phyloP scores from a whole-genome alignment of 2,797 vertebrate genomes.

The Semotilus atromaculatus region DNA sequence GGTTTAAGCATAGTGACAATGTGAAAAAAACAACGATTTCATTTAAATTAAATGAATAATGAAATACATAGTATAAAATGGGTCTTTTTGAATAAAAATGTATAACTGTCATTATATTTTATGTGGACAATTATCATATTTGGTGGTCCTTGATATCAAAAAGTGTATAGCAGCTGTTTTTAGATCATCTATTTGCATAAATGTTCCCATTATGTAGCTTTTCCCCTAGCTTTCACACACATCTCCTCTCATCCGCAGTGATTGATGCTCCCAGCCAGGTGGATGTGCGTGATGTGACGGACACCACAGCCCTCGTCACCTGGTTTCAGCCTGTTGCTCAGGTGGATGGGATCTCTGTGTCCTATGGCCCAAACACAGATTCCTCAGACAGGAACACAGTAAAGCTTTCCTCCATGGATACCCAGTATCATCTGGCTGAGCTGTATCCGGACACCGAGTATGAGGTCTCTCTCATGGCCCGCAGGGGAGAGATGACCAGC shows the following conservation, averaged over 20 bases:
- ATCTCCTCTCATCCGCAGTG: slow-evolving; percentile 70
- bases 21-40: background rate
- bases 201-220: background rate
- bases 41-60: background rate
- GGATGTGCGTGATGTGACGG: slow-evolving; percentile 89
- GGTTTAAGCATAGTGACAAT: background rate
- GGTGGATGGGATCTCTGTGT: slow-evolving; percentile 86
- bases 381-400: slow-evolving; percentile 82
- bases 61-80: background rate
- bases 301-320: slow-evolving; percentile 90
- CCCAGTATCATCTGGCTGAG: slow-evolving; percentile 88
- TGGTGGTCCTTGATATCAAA: background rate
- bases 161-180: slow-evolving; percentile 10
- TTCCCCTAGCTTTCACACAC: background rate
- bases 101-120: background rate
- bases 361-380: slow-evolving; percentile 81
- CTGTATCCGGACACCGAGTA: slow-evolving; percentile 91
- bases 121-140: background rate
- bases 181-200: background rate
- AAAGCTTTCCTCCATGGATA: slow-evolving; percentile 86
- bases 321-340: slow-evolving; percentile 92
- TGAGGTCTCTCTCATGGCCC: slow-evolving; percentile 86
- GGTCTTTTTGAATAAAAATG: background rate
- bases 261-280: slow-evolving; percentile 92
- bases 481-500: slow-evolving; percentile 82